Base-by-base conservation (phyloP, 2,888 invertebrate species). In the Agrilus biguttatus region DNA sequence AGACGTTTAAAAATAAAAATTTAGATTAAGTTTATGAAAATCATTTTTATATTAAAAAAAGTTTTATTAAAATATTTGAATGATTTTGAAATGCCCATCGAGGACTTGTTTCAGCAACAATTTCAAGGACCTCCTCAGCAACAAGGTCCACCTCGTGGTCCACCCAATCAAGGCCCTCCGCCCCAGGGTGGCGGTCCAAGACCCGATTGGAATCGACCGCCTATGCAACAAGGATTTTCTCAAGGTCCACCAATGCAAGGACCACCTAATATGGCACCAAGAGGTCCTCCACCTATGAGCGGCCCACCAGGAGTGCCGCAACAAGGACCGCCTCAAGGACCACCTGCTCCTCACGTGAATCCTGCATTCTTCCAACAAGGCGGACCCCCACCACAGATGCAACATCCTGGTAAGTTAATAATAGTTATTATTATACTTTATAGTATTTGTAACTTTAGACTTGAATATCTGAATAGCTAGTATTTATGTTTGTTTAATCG, bases 281-380 rank as follows among this genome's bases (percentile, higher is more conserved):
- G 73, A 56, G 77, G 75, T 50, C 78, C 77, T 50, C 77, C 78
- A 5, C 70, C 67, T 34, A 65, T 65, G 61, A 62, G 61, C 38
- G 62, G 63, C 14, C 66, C 66, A 8, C 70, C 69, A 33, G 68
- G 66, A 33, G 72, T 71, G 1, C 72, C 72, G 3, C 72, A 71
- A n/a, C 68, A 69, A 49, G 66, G 65, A 6, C 69, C 68, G 8
- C 65, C 65, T 19, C 71, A 70, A 53, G 72, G 71, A 33, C 56
- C 56, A 6, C 88, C 88, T 6, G 91, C 92, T 21, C 92, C 93
- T 39, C 93, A 95, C 67, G 91, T 95, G 51, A 95, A 95, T 72
- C 93, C 95, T 35, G 93, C 93, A 46, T 95, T 95, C 78, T 93
- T 93, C 68, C 87, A 85, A 57, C 88, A 87, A 67, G 73, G 73